phyloP scores from a whole-genome alignment of 2,888 invertebrate species.

The Mythimna lalbum region DNA sequence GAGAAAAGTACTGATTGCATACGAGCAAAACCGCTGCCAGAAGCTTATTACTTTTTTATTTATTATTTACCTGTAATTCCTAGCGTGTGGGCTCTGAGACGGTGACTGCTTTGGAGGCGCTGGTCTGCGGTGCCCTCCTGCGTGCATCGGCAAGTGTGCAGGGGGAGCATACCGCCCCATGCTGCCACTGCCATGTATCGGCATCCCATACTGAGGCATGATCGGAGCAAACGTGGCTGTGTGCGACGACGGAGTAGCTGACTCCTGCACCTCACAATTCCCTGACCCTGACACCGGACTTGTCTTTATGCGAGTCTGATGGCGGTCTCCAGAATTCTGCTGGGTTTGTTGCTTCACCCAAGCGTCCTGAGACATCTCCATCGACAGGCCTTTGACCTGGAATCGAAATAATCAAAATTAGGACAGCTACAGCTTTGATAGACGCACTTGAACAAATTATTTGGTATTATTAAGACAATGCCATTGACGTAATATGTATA shows the following conservation, averaged over 20 bases:
- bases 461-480: slow-evolving; percentile 20
- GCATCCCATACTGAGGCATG: slow-evolving; percentile 84
- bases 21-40: too few species aligned
- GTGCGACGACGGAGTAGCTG: slow-evolving; percentile 86
- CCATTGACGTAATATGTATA: slow-evolving; percentile 31
- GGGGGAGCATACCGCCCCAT: slow-evolving; percentile 89
- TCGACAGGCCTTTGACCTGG: slow-evolving; percentile 88
- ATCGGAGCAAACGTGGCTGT: slow-evolving; percentile 86
- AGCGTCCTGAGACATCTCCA: slow-evolving; percentile 89
- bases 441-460: slow-evolving; percentile 51
- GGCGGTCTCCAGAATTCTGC: slow-evolving; percentile 82
- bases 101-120: slow-evolving; percentile 88
- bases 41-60: background rate
- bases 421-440: slow-evolving; percentile 17
- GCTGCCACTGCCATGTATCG: slow-evolving; percentile 80
- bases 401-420: slow-evolving; percentile 59
- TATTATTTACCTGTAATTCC: slow-evolving; percentile 85
- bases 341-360: slow-evolving; percentile 89
- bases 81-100: slow-evolving; percentile 89
- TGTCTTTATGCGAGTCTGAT: slow-evolving; percentile 86
- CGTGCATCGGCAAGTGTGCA: slow-evolving; percentile 91
- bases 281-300: slow-evolving; percentile 87
- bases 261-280: slow-evolving; percentile 90
- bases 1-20: too few species aligned
- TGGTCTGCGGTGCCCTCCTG: slow-evolving; percentile 85